phyloP scores from a whole-genome alignment of 2,113 vertebrate genomes.

The Ia io region DNA sequence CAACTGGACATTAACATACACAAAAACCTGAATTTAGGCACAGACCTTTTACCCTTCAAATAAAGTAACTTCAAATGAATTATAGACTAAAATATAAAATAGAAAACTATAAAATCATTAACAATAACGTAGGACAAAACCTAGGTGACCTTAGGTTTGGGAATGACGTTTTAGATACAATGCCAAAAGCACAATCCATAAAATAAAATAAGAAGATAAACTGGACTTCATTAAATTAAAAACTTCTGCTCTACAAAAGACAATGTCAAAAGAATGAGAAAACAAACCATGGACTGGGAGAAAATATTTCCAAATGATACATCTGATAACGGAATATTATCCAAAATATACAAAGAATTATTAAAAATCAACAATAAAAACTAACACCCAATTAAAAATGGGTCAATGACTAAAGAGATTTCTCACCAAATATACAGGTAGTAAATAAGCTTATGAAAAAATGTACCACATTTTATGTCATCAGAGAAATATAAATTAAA shows the following conservation, averaged over 20 bases:
- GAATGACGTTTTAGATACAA: background rate
- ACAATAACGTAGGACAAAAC: background rate
- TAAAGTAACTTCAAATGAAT: background rate
- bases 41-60: background rate
- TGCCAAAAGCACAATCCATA: background rate
- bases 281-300: background rate
- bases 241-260: background rate
- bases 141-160: background rate
- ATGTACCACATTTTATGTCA: background rate
- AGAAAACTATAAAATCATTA: background rate
- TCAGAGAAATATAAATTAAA: background rate
- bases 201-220: background rate
- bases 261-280: background rate
- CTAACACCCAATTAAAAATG: background rate
- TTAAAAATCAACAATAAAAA: background rate
- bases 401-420: background rate
- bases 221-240: background rate
- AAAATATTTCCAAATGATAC: background rate
- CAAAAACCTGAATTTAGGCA: background rate
- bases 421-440: background rate
- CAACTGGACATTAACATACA: background rate
- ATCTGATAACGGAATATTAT: background rate
- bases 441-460: background rate
- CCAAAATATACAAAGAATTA: background rate
- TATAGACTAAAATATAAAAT: background rate